Base-by-base conservation (phyloP, 2,113 vertebrate genomes). In the Engraulis encrasicolus region DNA sequence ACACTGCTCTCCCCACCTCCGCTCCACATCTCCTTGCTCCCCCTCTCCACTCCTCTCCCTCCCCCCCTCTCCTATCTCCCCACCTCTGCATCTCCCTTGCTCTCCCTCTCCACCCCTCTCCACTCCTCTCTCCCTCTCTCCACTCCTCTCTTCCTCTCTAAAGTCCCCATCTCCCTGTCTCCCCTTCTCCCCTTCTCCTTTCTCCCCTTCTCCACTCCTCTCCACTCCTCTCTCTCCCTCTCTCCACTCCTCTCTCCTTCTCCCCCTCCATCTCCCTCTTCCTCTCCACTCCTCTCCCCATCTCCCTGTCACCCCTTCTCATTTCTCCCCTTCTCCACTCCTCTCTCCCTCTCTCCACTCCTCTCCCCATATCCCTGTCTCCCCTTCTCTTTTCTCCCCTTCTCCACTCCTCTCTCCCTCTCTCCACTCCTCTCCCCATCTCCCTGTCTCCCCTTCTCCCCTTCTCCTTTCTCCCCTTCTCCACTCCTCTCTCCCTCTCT, bases 161-260 rank as follows among this genome's bases (percentile, higher is more conserved):
- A 9, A 0, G 1, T 31, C 61, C 31, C 66, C 2, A 5, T 45
- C 4, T 45, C 40, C 40, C 9, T 9, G 3, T 9, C 40, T 20
- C 4, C 17, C 19, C 52, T 20, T 19, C 66, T 34, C 23, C 17
- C n/a, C n/a, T n/a, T n/a, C n/a, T n/a, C n/a, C 23, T 15, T 58
- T 81, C 80, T 80, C 80, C 84, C 74, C 80, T 23, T 11, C 27
- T 1, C 40, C 17, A 20, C 17, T 18, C 52, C 17, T 19, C 66
- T 34, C 23, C 17, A n/a, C n/a, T n/a, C n/a, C n/a, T n/a, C n/a
- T n/a, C 23, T 15, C 77, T 81, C 80, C 78, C 80, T 82, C 74
- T 78, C 4, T n/a, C n/a, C n/a, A 45, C 40, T 9, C 4, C 40
- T 9, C 40, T 5, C 40, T 9, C 40, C 40, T 5, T 9, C 40